Evolutionary conservation across 2,113 vertebrate genomes (phyloP).

Genomic region (Mobula hypostoma): DNA sequence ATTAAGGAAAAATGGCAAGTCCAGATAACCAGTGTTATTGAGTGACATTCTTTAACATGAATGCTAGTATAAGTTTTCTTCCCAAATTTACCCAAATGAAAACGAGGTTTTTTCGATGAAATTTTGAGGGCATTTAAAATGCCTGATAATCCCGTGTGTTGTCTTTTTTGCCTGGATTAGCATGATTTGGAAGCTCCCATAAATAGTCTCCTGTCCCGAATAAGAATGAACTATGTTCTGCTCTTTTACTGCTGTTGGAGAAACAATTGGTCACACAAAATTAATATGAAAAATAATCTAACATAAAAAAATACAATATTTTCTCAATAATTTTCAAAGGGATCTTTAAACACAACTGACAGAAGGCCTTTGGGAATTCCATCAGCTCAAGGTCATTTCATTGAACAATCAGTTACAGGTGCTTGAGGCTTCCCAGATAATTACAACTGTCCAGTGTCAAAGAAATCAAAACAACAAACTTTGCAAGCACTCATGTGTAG

Average conservation of each 20-base stretch:
- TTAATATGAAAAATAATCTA: background rate
- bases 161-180: background rate
- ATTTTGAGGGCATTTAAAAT: background rate
- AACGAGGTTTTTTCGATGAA: background rate
- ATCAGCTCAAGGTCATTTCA: background rate
- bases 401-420: background rate
- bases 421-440: background rate
- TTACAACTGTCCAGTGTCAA: background rate
- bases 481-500: background rate
- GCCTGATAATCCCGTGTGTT: background rate
- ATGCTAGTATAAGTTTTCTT: background rate
- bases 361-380: background rate
- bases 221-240: background rate
- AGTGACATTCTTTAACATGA: background rate
- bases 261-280: background rate
- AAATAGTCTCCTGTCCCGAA: background rate
- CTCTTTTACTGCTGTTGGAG: background rate
- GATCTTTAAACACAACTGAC: background rate
- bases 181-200: background rate
- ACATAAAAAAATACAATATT: background rate
- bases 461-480: background rate
- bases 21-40: background rate
- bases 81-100: background rate
- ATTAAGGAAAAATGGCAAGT: background rate
- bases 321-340: background rate